phyloP scores from a whole-genome alignment of 2,113 vertebrate genomes.

The Lipotes vexillifer region DNA sequence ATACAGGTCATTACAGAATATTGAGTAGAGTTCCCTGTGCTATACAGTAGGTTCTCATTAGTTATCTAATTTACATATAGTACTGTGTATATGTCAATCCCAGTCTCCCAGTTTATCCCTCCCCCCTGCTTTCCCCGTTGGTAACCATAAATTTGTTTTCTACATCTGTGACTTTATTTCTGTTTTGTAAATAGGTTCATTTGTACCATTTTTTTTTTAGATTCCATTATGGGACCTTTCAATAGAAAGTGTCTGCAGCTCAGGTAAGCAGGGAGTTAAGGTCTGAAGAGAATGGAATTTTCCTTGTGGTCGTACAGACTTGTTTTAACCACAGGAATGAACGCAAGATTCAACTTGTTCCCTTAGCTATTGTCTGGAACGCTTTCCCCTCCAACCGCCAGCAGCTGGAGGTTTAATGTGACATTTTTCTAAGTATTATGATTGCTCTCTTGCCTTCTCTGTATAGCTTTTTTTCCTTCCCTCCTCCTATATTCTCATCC shows the following conservation, averaged over 20 bases:
- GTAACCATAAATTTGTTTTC: neutral
- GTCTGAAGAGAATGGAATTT: slow-evolving; percentile 76
- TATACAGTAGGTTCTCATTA: neutral
- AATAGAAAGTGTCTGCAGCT: neutral
- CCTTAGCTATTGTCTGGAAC: slow-evolving; percentile 71
- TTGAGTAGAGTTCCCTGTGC: neutral
- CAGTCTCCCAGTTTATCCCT: neutral
- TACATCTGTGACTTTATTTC: neutral
- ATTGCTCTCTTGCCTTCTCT: slow-evolving; percentile 60
- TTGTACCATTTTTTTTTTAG: neutral
- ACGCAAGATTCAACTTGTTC: slow-evolving; percentile 77
- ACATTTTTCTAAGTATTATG: slow-evolving; percentile 77
- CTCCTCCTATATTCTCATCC: neutral
- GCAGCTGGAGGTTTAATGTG: slow-evolving; percentile 73
- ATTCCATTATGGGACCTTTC: neutral
- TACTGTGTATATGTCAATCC: neutral
- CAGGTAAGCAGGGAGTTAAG: slow-evolving; percentile 55
- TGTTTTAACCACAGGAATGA: slow-evolving; percentile 82
- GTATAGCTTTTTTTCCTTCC: slow-evolving; percentile 3
- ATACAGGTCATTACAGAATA: neutral
- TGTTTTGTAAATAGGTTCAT: neutral
- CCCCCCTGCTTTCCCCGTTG: rapidly evolving
- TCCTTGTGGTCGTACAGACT: slow-evolving; percentile 74
- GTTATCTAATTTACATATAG: neutral
- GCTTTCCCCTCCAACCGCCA: slow-evolving; percentile 65